phyloP scores from a whole-genome alignment of 2,797 vertebrate species.

The Enoplosus armatus region DNA sequence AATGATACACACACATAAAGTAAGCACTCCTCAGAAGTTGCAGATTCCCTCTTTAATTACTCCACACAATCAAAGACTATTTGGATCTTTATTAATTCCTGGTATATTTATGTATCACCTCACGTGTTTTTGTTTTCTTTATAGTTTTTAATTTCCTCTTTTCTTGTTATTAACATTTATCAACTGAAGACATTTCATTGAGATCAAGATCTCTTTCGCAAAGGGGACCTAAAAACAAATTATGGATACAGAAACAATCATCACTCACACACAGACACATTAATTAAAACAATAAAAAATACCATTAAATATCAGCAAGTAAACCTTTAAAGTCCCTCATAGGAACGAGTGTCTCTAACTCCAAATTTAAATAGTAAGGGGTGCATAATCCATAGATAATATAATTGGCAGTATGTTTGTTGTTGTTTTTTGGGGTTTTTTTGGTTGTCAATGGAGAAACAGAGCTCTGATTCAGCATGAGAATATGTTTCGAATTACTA shows the following conservation, averaged over 20 bases:
- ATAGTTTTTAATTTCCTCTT: background rate
- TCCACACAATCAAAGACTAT: slow-evolving; percentile 15
- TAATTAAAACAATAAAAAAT: background rate
- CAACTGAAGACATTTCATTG: background rate
- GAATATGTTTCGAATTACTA: background rate
- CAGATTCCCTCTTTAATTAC: slow-evolving; percentile 29
- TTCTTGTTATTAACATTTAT: slow-evolving; percentile 2
- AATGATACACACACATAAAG: background rate
- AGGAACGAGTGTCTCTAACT: background rate
- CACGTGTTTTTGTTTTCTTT: background rate
- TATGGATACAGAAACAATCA: background rate
- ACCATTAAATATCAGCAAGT: background rate
- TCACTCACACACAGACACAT: background rate
- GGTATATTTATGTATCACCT: slow-evolving; percentile 11
- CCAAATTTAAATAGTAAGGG: background rate
- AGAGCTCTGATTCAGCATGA: background rate
- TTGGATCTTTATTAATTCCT: slow-evolving; percentile 28
- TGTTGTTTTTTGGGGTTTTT: background rate
- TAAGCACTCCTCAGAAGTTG: slow-evolving; percentile 25
- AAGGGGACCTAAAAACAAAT: background rate
- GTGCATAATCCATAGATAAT: background rate
- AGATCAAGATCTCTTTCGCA: slow-evolving; percentile 2
- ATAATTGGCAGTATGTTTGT: background rate
- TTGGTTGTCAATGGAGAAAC: background rate
- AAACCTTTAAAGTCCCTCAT: background rate